These are phyloP conservation scores for Eilema caniola DNA, from an alignment of 2,888 invertebrate species.

Conservation along the genomic window DNA sequence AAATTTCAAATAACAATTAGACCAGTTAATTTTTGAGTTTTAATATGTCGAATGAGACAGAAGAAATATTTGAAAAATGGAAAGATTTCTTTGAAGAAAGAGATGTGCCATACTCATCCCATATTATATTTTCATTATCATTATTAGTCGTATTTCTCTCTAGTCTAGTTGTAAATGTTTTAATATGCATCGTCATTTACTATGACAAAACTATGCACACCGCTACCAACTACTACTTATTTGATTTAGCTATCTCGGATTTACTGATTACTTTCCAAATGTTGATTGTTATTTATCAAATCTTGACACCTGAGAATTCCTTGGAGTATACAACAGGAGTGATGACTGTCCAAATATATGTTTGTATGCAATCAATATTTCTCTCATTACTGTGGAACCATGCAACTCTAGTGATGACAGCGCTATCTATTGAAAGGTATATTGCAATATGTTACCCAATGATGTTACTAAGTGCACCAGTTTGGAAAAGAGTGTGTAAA, in stretches of 20 bases:
- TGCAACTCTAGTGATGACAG: conserved; percentile 50
- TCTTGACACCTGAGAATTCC: conserved; percentile 17
- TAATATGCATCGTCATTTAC: conserved; percentile 78
- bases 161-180: conserved; percentile 66
- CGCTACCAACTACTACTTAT: conserved; percentile 76
- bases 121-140: conserved; percentile 38
- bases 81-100: conserved; percentile 11
- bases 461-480: conserved; percentile 38
- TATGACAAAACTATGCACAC: conserved; percentile 75
- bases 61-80: conserved; percentile 30
- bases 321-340: neutral
- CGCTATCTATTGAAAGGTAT: conserved; percentile 51
- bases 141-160: conserved; percentile 39
- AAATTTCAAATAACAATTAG: too few relatives aligned
- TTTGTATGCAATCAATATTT: conserved; percentile 44
- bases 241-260: conserved; percentile 76
- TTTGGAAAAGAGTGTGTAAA: conserved; percentile 44
- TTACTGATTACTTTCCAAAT: conserved; percentile 69
- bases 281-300: conserved; percentile 55
- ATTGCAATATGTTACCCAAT: conserved; percentile 53
- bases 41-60: conserved; percentile 29
- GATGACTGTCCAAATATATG: conserved; percentile 36
- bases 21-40: neutral
- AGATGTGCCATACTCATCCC: conserved; percentile 28
- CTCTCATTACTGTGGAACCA: conserved; percentile 49